Evolutionary conservation across 23 tunicate genomes (phyloP).

Genomic region (Ciona savignyi): DNA sequence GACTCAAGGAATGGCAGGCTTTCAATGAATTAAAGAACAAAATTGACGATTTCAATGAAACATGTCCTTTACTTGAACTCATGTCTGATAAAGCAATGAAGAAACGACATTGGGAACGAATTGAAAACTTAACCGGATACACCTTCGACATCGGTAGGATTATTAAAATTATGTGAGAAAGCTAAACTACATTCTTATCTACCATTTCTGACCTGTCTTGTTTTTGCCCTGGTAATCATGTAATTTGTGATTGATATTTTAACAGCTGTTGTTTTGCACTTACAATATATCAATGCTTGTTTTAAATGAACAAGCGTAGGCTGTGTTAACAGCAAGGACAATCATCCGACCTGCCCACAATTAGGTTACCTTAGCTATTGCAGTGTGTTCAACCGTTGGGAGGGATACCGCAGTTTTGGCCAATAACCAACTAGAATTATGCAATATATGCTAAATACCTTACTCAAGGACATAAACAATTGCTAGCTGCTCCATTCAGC

Average conservation of each 20-base stretch:
- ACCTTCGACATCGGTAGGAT: constrained; percentile 79
- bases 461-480: too few relatives aligned
- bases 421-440: too few relatives aligned
- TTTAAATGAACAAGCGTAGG: too few relatives aligned
- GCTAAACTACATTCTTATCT: not conserved
- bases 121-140: constrained; percentile 62
- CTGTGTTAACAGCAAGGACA: not conserved
- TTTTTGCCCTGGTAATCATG: not conserved
- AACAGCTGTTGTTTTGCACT: too few relatives aligned
- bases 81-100: constrained; percentile 98
- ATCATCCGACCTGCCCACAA: not conserved
- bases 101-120: constrained; percentile 94
- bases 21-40: constrained; percentile 77
- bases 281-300: too few relatives aligned
- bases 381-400: too few relatives aligned
- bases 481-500: too few relatives aligned
- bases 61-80: constrained; percentile 91
- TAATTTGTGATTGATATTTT: too few relatives aligned
- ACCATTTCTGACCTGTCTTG: not conserved
- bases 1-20: constrained; percentile 97
- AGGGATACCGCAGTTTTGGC: too few relatives aligned
- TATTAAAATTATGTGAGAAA: not conserved
- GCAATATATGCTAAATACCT: too few relatives aligned
- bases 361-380: too few relatives aligned
- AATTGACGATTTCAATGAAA: constrained; percentile 97